These are phyloP conservation scores for Cacatua alba DNA, from an alignment of 2,113 vertebrate species.

Conservation along the genomic window DNA sequence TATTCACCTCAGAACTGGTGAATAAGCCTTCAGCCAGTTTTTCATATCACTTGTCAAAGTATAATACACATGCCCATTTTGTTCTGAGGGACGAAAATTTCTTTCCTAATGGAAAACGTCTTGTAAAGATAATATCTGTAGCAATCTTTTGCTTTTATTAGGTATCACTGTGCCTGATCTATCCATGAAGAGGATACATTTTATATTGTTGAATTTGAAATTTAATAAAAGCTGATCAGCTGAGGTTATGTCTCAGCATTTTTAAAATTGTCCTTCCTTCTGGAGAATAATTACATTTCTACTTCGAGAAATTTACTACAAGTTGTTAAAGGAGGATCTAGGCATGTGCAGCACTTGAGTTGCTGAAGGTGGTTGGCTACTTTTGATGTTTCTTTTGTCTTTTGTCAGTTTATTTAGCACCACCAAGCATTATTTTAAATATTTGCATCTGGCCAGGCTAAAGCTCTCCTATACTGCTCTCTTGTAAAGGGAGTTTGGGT, in stretches of 20 bases:
- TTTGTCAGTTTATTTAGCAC: not conserved
- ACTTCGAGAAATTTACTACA: not conserved
- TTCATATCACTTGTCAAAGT: not conserved
- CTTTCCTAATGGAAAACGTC: slow-evolving; percentile 11
- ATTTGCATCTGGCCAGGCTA: not conserved
- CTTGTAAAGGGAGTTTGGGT: not conserved
- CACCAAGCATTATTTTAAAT: not conserved
- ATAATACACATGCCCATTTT: not conserved
- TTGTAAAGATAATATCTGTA: not conserved
- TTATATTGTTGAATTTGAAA: not conserved
- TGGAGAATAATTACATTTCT: not conserved
- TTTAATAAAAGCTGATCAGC: not conserved
- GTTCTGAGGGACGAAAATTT: not conserved
- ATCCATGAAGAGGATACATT: not conserved
- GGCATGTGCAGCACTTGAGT: not conserved
- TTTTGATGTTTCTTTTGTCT: not conserved
- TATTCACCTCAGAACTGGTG: not conserved
- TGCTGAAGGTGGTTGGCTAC: not conserved
- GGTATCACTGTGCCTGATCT: not conserved
- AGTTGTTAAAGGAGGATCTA: not conserved
- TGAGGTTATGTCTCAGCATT: not conserved
- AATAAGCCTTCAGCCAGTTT: not conserved
- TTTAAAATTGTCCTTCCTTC: not conserved
- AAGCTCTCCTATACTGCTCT: not conserved
- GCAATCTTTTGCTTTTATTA: not conserved